Evolutionary conservation across 2,888 invertebrate species (phyloP).

Genomic region (Augochlorella aurata): DNA sequence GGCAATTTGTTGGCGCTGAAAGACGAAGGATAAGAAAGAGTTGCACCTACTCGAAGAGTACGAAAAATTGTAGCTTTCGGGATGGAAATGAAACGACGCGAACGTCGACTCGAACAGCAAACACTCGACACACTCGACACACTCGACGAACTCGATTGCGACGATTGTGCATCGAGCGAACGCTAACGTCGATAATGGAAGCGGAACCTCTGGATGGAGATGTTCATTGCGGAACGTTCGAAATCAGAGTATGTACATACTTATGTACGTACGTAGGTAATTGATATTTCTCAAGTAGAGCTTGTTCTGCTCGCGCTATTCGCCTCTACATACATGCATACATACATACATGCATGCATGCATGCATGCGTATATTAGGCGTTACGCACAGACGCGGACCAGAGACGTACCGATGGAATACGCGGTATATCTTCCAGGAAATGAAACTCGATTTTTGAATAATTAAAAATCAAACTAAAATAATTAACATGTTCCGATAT

Average conservation of each 20-base stretch:
- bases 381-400: too few species aligned
- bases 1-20: background rate
- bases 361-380: too few species aligned
- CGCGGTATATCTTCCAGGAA: too few species aligned
- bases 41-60: background rate
- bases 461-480: too few species aligned
- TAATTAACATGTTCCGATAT: too few species aligned
- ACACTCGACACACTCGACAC: slow-evolving; percentile 21
- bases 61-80: background rate
- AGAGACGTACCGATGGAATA: too few species aligned
- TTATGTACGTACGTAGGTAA: slow-evolving; percentile 1
- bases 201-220: slow-evolving; percentile 51
- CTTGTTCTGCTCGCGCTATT: slow-evolving; percentile 43
- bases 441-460: too few species aligned
- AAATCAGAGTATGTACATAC: slow-evolving; percentile 47
- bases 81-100: slow-evolving; percentile 21
- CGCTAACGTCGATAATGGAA: slow-evolving; percentile 19
- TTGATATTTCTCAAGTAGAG: slow-evolving; percentile 60
- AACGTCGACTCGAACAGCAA: slow-evolving; percentile 23
- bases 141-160: slow-evolving; percentile 25
- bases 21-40: background rate
- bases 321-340: too few species aligned
- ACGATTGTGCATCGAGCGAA: slow-evolving; percentile 28
- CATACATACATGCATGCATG: too few species aligned
- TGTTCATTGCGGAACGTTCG: slow-evolving; percentile 67